Evolutionary conservation across 2,888 invertebrate species (phyloP).

Genomic region (Salpingus planirostris): DNA sequence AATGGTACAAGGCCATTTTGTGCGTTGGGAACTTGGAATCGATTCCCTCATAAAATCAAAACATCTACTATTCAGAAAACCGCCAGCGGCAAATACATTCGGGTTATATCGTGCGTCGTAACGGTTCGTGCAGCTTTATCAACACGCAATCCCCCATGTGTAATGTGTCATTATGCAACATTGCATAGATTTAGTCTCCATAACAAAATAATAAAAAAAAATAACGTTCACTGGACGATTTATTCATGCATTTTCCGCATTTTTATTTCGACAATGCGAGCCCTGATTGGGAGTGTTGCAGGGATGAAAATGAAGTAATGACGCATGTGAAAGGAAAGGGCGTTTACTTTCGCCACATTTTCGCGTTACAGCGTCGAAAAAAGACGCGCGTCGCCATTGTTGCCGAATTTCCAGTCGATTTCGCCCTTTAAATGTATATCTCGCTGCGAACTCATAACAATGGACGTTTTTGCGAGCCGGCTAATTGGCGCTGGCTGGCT

Average conservation of each 20-base stretch:
- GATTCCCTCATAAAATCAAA: too few species aligned
- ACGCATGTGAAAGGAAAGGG: conserved; percentile 14
- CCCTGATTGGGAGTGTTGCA: conserved; percentile 13
- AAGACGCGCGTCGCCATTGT: conserved; percentile 8
- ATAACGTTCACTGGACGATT: too few species aligned
- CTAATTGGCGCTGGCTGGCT: too few species aligned
- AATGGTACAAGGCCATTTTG: too few species aligned
- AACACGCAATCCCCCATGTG: conserved; percentile 8
- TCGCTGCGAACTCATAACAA: background rate
- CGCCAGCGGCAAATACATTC: conserved; percentile 10
- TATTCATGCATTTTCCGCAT: background rate
- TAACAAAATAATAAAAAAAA: conserved; percentile 9
- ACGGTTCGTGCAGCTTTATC: conserved; percentile 8
- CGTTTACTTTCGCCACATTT: conserved; percentile 17
- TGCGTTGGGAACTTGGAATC: too few species aligned
- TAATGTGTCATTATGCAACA: conserved; percentile 12
- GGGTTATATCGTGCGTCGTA: conserved; percentile 8
- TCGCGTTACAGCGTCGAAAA: conserved; percentile 7
- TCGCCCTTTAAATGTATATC: conserved; percentile 8
- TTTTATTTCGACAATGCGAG: conserved; percentile 6
- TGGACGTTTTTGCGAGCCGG: too few species aligned
- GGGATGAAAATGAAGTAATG: conserved; percentile 12
- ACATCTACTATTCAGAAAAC: conserved; percentile 11
- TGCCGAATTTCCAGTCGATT: conserved; percentile 12
- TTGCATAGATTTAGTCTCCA: conserved; percentile 12